Base-by-base conservation (phyloP, 2,113 vertebrate species). In the Bostrychus sinensis region DNA sequence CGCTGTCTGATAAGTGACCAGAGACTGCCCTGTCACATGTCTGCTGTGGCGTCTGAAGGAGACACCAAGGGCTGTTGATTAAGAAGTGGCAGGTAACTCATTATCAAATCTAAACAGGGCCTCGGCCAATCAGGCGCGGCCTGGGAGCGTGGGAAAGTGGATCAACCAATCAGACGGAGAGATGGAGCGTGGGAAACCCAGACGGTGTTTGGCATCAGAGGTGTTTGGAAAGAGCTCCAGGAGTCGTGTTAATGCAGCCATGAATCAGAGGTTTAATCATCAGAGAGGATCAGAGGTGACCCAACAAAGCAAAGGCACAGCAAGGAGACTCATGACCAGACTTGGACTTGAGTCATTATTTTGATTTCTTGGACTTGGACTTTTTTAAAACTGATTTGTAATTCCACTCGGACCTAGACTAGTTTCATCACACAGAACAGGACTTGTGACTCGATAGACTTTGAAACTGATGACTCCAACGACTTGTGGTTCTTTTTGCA, bases 31-130 rank as follows among this genome's bases (percentile, higher is more conserved):
- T 45, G 61, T 57, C 53, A 55, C 26, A 53, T 55, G 55, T 7
- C 7, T 5, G 5, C 4, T 10, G 5, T 25, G 8, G 30, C 13
- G 53, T 60, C 26, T 70, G 42, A 51, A 34, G 38, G n/a, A 30
- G 7, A 28, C 36, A 17, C n/a, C 5, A 54, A 25, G 37, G 51
- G 20, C 55, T 54, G 77, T 42, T 69, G 75, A 71, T 76, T 57
- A 75, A 79, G 61, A 69, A 75, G 60, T 63, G 55, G 66, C 79
- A 84, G 74, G 78, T 80, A 78, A 78, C 56, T 72, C 17, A 78
- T 85, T 82, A 67, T 82, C 76, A 80, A 43, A 78, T 61, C 70
- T 41, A 62, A 81, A 77, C 64, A 62, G 19, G 66, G 39, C 55
- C 7, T 30, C 2, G 2, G 72, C 77, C 76, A 80, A 85, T 60